Base-by-base conservation (phyloP, 2,113 vertebrate species). In the Strigops habroptila region DNA sequence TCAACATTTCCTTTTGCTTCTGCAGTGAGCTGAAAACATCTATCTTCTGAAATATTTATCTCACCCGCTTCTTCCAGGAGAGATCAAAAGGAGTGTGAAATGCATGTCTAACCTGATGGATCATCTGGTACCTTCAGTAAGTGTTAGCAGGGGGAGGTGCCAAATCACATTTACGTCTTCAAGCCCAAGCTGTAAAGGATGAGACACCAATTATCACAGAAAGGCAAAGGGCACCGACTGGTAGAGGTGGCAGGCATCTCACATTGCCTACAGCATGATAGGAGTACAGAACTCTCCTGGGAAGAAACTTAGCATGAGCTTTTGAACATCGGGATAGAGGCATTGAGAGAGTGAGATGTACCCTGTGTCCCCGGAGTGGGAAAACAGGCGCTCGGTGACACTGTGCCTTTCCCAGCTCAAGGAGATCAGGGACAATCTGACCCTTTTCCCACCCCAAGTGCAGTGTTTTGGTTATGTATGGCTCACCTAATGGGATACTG, bases 321-420 rank as follows among this genome's bases (percentile, higher is more conserved):
- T 78, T 44, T 68, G 67, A 22, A 18, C 18, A 0, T 39, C 7
- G 11, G 55, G 78, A 35, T 11, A 21, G 62, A 31, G 35, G 35
- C 44, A 24, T 0, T 22, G 78, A 24, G 53, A 23, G 52, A 41
- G n/a, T 1, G 67, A 57, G 78, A 35, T 14, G 4, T 1, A 19
- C 37, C 27, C n/a, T 1, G 3, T 0, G 1, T 25, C 33, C 41
- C 44, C 1, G 3, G 46, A 13, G n/a, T 1, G 15, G 27, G 51
- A 27, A 24, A 44, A 35, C 12, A 25, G 35, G 27, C 1, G 0
- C 35, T 68, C 0, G 1, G 27, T 67, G 41, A 21, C 25, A 24
- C 43, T 2, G 5, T 60, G 49, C n/a, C 46, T 33, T 52, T 41
- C 52, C 68, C 41, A 55, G 51, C 65, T 39, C 1, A 1, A 30